Evolutionary conservation across 2,888 invertebrate species (phyloP).

Genomic region (Gari tellinella): DNA sequence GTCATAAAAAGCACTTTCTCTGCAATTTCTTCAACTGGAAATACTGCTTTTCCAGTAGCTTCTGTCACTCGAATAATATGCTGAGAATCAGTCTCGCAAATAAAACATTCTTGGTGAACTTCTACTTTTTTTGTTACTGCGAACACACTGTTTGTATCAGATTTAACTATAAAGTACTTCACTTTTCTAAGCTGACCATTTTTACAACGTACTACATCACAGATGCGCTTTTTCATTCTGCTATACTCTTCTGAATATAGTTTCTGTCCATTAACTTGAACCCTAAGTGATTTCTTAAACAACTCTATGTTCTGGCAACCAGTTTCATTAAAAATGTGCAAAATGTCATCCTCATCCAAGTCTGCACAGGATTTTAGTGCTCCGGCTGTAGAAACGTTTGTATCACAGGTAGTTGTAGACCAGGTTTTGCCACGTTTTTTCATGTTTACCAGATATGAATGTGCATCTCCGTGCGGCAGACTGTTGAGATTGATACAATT

Average conservation of each 20-base stretch:
- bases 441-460: slow-evolving; percentile 14
- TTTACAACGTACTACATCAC: slow-evolving; percentile 19
- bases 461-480: slow-evolving; percentile 6
- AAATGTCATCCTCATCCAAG: slow-evolving; percentile 13
- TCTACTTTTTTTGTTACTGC: slow-evolving; percentile 31
- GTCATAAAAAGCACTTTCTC: slow-evolving; percentile 33
- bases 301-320: slow-evolving; percentile 7
- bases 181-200: slow-evolving; percentile 16
- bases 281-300: slow-evolving; percentile 14
- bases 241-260: slow-evolving; percentile 13
- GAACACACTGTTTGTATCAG: slow-evolving; percentile 23
- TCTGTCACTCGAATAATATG: slow-evolving; percentile 33
- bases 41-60: slow-evolving; percentile 22
- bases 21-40: slow-evolving; percentile 34
- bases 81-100: slow-evolving; percentile 27
- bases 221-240: slow-evolving; percentile 27
- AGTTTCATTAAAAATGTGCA: slow-evolving; percentile 19
- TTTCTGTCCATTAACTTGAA: slow-evolving; percentile 16
- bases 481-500: slow-evolving; percentile 12
- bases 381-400: slow-evolving; percentile 18
- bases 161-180: slow-evolving; percentile 15
- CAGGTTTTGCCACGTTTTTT: slow-evolving; percentile 17
- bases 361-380: slow-evolving; percentile 16
- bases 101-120: slow-evolving; percentile 29
- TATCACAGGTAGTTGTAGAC: slow-evolving; percentile 3